Evolutionary conservation across 1,140 invertebrate species (phyloP).

Genomic region (Drosophila simulans): DNA sequence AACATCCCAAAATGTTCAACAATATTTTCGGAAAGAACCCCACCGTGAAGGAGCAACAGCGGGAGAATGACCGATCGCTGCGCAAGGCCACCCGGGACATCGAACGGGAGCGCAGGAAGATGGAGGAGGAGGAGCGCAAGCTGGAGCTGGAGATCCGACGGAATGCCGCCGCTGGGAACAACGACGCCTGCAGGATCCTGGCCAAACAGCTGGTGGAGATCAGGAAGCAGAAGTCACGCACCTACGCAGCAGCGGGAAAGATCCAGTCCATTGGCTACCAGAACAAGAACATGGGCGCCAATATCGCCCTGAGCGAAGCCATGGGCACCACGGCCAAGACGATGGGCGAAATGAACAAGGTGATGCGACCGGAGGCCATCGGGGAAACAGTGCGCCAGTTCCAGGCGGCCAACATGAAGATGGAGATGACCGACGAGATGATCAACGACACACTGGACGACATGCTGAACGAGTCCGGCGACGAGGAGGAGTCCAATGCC

Average conservation of each 20-base stretch:
- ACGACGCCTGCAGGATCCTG: constrained; percentile 92
- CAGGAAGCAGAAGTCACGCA: constrained; percentile 94
- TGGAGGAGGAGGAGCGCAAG: constrained; percentile 96
- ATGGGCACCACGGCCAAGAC: constrained; percentile 95
- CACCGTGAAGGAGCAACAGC: constrained; percentile 90
- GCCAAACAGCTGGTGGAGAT: constrained; percentile 95
- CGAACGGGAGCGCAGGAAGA: constrained; percentile 90
- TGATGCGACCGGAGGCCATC: constrained; percentile 94
- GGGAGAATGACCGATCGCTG: constrained; percentile 91
- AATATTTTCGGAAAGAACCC: constrained; percentile 86
- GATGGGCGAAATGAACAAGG: constrained; percentile 94
- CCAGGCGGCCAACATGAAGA: constrained; percentile 91
- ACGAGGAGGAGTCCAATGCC: constrained; percentile 94
- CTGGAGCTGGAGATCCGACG: constrained; percentile 96
- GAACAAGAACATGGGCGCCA: constrained; percentile 95
- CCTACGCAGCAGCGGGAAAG: constrained; percentile 91
- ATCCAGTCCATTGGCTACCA: constrained; percentile 92
- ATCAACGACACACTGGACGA: constrained; percentile 96
- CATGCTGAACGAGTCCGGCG: constrained; percentile 94
- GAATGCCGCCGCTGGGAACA: constrained; percentile 93
- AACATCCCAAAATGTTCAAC: constrained; percentile 70
- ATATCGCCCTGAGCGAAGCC: constrained; percentile 92
- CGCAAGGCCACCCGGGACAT: constrained; percentile 93
- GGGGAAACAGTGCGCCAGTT: constrained; percentile 93
- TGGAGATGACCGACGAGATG: constrained; percentile 98